A percentile compares a stretch with the other conserved stretches of the same genome.
Conservation (phyloP, 2,113 vertebrate species). For the Crotalus horridus region DNA sequence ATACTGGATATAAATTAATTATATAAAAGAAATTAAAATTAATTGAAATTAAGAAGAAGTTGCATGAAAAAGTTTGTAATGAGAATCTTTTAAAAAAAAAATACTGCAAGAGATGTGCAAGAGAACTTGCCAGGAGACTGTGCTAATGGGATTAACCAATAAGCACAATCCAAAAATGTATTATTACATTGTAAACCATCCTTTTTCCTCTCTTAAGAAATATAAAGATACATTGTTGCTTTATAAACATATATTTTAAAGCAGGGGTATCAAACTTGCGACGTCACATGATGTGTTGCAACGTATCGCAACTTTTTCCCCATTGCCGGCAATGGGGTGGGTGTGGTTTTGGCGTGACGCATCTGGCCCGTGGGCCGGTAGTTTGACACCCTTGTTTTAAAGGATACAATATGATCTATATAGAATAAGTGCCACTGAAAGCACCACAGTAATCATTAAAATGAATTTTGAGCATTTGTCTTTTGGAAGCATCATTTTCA, state of each 20-base stretch:
- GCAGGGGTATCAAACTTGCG: too few relatives aligned
- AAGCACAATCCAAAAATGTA: background rate
- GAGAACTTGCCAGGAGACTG: background rate
- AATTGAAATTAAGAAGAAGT: background rate
- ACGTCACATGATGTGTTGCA: too few relatives aligned
- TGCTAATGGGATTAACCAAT: background rate
- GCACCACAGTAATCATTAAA: background rate
- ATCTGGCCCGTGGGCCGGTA: too few relatives aligned
- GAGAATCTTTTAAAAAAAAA: background rate
- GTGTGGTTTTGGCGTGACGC: too few relatives aligned
- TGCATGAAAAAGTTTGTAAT: background rate
- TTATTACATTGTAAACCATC: background rate
- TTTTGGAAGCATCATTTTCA: conserved; percentile 16
- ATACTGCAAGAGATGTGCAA: background rate
- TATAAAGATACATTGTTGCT: background rate
- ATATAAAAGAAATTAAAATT: background rate
- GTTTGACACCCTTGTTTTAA: background rate
- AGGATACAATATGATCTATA: background rate
- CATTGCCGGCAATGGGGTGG: too few relatives aligned
- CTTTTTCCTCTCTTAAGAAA: background rate
- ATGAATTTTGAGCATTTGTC: background rate
- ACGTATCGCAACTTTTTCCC: too few relatives aligned
- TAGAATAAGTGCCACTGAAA: background rate
- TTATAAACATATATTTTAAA: background rate
- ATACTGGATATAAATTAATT: background rate